Evolutionary conservation across 2,888 invertebrate species (phyloP).

Genomic region (Mayetiola destructor): DNA sequence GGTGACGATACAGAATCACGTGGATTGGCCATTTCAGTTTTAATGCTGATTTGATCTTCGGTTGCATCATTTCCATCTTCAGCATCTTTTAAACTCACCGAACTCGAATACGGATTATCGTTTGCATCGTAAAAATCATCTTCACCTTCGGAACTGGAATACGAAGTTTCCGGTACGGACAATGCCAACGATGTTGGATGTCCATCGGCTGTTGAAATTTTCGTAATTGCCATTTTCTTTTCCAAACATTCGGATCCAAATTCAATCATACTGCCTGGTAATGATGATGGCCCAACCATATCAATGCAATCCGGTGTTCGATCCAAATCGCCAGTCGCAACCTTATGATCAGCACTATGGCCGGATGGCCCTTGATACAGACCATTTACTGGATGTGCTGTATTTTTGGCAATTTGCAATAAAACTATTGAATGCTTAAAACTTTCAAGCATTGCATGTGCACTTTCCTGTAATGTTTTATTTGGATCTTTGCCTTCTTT

Average conservation of each 20-base stretch:
- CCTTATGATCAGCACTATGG: slow-evolving; percentile 15
- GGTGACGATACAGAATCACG: slow-evolving; percentile 22
- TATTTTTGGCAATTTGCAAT: slow-evolving; percentile 95
- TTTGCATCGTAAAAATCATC: slow-evolving; percentile 91
- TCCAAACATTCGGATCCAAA: slow-evolving; percentile 49
- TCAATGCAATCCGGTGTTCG: slow-evolving; percentile 12
- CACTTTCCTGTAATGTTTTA: slow-evolving; percentile 55
- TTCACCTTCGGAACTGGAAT: slow-evolving; percentile 94
- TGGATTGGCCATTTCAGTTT: slow-evolving; percentile 14
- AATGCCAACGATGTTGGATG: slow-evolving; percentile 23
- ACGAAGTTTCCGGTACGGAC: slow-evolving; percentile 79
- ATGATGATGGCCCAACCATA: neutral
- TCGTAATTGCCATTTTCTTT: slow-evolving; percentile 20
- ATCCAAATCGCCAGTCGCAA: slow-evolving; percentile 19
- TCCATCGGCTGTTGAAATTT: neutral
- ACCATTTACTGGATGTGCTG: slow-evolving; percentile 81
- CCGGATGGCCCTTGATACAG: slow-evolving; percentile 55
- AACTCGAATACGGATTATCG: slow-evolving; percentile 46
- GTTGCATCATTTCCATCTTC: slow-evolving; percentile 12
- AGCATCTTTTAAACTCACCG: slow-evolving; percentile 19
- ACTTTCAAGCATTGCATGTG: slow-evolving; percentile 84
- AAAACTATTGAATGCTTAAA: slow-evolving; percentile 97
- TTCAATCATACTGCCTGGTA: slow-evolving; percentile 35
- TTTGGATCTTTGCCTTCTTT: slow-evolving; percentile 51
- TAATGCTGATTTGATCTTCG: slow-evolving; percentile 18